Conservation (phyloP, 2,113 vertebrate genomes). For the Erinaceus europaeus region DNA sequence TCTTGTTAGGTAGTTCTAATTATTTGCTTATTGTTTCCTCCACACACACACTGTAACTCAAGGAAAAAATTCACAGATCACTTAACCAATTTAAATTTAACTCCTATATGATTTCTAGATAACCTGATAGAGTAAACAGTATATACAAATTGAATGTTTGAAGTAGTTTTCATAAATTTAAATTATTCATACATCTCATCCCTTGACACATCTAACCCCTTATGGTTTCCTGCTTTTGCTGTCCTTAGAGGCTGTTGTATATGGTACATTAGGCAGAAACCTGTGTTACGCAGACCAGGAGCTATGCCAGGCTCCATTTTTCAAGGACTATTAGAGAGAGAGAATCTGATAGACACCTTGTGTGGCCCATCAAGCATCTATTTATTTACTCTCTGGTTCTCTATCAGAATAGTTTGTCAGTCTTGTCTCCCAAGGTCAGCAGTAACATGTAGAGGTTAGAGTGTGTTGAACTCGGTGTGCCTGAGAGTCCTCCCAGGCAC, state of each 20-base stretch:
- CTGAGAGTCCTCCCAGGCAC: background rate
- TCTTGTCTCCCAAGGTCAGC: background rate
- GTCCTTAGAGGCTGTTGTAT: too few relatives aligned
- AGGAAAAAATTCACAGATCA: background rate
- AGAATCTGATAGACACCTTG: background rate
- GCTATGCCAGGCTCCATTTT: background rate
- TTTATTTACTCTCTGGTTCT: background rate
- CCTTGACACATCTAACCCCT: too few relatives aligned
- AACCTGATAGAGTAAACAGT: background rate
- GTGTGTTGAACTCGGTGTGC: background rate
- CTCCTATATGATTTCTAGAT: background rate
- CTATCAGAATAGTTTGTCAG: background rate
- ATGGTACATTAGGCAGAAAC: too few relatives aligned
- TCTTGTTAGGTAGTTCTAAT: too few relatives aligned
- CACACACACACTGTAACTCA: background rate
- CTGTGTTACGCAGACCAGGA: too few relatives aligned
- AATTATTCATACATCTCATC: background rate
- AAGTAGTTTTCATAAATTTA: background rate
- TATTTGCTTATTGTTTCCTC: too few relatives aligned
- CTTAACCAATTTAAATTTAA: background rate
- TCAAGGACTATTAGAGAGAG: background rate
- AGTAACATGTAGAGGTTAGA: background rate
- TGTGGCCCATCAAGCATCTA: background rate
- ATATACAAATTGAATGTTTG: background rate
- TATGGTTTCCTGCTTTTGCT: too few relatives aligned